Evolutionary conservation across 2,797 vertebrate genomes (phyloP).

Genomic region (Silurus aristotelis): DNA sequence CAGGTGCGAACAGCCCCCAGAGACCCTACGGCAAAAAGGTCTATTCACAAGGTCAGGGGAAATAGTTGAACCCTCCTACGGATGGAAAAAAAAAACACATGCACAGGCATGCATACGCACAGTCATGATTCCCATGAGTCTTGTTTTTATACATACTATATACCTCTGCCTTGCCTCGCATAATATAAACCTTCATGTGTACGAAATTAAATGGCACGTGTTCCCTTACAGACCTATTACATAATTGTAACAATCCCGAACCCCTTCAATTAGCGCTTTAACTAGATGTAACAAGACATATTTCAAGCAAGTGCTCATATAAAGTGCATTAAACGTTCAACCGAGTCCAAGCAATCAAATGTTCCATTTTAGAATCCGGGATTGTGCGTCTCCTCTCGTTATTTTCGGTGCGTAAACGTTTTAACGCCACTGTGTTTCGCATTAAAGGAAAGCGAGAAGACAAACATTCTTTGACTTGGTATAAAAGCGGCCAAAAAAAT

Average conservation of each 20-base stretch:
- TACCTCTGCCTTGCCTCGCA: slow-evolving; percentile 48
- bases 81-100: slow-evolving; percentile 1
- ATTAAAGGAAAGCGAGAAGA: slow-evolving; percentile 35
- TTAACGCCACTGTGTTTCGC: slow-evolving; percentile 15
- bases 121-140: slow-evolving; percentile 63
- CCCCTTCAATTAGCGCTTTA: not conserved
- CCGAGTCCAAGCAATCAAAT: not conserved
- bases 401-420: slow-evolving; percentile 12
- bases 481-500: slow-evolving; percentile 33
- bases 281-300: not conserved
- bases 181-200: slow-evolving; percentile 15
- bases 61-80: slow-evolving; percentile 43
- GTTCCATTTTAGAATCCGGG: slow-evolving; percentile 7
- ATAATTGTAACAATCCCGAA: not conserved
- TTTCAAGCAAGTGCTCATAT: slow-evolving; percentile 1
- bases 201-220: slow-evolving; percentile 21
- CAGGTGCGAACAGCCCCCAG: slow-evolving; percentile 30
- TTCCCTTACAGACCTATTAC: slow-evolving; percentile 9
- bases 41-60: slow-evolving; percentile 30
- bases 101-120: slow-evolving; percentile 61
- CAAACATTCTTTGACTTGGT: slow-evolving; percentile 35
- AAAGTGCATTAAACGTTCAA: not conserved
- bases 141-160: slow-evolving; percentile 61
- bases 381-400: not conserved
- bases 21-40: slow-evolving; percentile 34